phyloP scores from a whole-genome alignment of 2,113 vertebrate species.

The Silurus meridionalis region DNA sequence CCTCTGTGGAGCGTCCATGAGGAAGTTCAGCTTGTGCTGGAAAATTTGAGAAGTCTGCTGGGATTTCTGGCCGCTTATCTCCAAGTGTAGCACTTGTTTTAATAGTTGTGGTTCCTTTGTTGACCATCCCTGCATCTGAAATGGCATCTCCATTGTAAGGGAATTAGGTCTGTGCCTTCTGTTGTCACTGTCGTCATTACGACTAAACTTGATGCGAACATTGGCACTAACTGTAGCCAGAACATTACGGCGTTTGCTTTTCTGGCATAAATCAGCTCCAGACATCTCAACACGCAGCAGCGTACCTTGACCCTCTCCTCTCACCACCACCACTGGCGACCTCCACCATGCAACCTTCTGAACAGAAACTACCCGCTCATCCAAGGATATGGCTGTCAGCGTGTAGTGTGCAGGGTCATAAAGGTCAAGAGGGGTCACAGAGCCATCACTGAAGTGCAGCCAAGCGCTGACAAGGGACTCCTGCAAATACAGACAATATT shows the following conservation, averaged over 20 bases:
- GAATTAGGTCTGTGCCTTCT: constrained; percentile 74
- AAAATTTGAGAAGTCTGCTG: constrained; percentile 85
- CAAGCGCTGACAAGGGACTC: constrained; percentile 91
- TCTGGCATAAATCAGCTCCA: constrained; percentile 84
- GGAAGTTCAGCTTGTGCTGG: constrained; percentile 82
- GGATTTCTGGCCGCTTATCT: constrained; percentile 72
- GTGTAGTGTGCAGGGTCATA: constrained; percentile 84
- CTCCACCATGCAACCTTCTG: constrained; percentile 63
- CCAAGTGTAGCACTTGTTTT: constrained; percentile 73
- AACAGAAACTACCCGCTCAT: constrained; percentile 77
- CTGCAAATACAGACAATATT: constrained; percentile 67
- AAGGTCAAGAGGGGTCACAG: constrained; percentile 87
- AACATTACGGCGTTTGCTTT: constrained; percentile 80
- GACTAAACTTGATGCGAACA: constrained; percentile 82
- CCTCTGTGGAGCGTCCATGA: constrained; percentile 69
- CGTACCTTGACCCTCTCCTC: constrained; percentile 86
- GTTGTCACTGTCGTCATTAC: constrained; percentile 73
- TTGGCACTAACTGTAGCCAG: constrained; percentile 80
- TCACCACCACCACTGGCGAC: constrained; percentile 81
- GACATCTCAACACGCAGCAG: constrained; percentile 88
- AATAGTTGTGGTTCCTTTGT: constrained; percentile 72
- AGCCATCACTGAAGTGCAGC: constrained; percentile 94
- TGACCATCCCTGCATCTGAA: constrained; percentile 73
- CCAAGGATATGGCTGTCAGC: constrained; percentile 81
- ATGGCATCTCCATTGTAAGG: constrained; percentile 71